phyloP scores from a whole-genome alignment of 2,888 invertebrate genomes.

The Acanthosepion esculentum region DNA sequence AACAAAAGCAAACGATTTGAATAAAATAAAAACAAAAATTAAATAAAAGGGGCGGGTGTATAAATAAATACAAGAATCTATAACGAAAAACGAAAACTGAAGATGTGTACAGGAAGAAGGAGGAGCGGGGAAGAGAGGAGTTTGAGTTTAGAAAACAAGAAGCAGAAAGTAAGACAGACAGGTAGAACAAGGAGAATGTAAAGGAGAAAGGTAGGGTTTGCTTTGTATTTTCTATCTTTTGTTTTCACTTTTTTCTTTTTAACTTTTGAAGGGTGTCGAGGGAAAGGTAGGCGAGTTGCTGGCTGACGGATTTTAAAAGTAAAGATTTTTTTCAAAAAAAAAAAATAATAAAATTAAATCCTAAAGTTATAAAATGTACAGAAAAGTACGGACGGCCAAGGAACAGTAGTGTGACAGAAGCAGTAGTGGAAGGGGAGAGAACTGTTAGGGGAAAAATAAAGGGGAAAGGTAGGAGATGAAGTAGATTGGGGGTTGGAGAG shows the following conservation, averaged over 20 bases:
- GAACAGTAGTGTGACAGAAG: neutral
- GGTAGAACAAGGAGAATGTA: neutral
- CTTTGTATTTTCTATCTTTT: neutral
- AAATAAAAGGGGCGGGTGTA: neutral
- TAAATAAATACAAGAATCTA: neutral
- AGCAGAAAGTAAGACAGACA: constrained; percentile 1
- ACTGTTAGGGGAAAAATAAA: neutral
- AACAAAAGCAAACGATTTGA: neutral
- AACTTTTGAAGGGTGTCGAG: constrained; percentile 33
- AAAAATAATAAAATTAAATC: neutral
- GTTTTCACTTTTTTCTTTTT: neutral
- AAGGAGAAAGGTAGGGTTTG: neutral
- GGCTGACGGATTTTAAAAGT: constrained; percentile 23
- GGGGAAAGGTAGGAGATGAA: neutral
- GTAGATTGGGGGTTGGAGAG: neutral
- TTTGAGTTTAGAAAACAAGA: neutral
- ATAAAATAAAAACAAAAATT: constrained; percentile 1
- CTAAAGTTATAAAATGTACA: constrained; percentile 1
- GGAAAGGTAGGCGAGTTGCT: neutral
- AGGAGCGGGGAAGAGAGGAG: neutral
- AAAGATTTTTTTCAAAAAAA: neutral
- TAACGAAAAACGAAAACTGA: neutral
- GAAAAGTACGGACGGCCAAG: constrained; percentile 33
- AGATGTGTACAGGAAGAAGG: constrained; percentile 33
- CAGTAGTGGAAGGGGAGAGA: neutral